Base-by-base conservation (phyloP, 2,113 vertebrate species). In the Pelobates fuscus region DNA sequence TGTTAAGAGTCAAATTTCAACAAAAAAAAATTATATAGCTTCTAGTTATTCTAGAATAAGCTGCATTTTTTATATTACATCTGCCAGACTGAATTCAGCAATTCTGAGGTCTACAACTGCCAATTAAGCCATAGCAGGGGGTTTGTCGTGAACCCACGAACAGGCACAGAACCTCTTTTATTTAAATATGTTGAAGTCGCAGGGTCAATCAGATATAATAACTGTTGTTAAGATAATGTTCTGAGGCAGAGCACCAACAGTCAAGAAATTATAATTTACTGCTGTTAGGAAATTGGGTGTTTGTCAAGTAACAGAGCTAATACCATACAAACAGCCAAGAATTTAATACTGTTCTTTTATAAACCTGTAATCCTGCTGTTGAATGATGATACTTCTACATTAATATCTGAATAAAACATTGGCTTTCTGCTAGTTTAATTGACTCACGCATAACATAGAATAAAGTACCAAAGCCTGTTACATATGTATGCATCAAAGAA, bases 131-230 rank as follows among this genome's bases (percentile, higher is more conserved):
- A 17, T 18, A 49, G 44, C 44, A 49, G 44, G 44, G 17, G 2
- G 44, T 17, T 49, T 49, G 44, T 49, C 12, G 17, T 49, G 44
- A 49, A 15, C 44, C 44, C 44, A 17, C 15, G 17, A 49, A 49
- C 44, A 49, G 15, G 44, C 44, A 49, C 5, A 18, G 12, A 14
- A 49, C 17, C 17, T 17, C 15, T 49, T 49, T 49, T 5, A 17
- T 17, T 49, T 49, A 5, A 49, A 49, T 18, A 49, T 49, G 44
- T 49, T 17, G 17, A 18, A 2, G 44, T 14, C 44, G 15, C 44
- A 49, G 44, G 44, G 44, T 49, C 44, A 49, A 49, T 49, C 44
- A 49, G 15, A 49, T 49, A 49, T 49, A 49, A 49, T 49, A 49
- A 49, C 44, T 49, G 44, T 49, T 49, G 44, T 49, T 8, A 49